phyloP scores from a whole-genome alignment of 2,888 invertebrate species.

The Agrochola circellaris region DNA sequence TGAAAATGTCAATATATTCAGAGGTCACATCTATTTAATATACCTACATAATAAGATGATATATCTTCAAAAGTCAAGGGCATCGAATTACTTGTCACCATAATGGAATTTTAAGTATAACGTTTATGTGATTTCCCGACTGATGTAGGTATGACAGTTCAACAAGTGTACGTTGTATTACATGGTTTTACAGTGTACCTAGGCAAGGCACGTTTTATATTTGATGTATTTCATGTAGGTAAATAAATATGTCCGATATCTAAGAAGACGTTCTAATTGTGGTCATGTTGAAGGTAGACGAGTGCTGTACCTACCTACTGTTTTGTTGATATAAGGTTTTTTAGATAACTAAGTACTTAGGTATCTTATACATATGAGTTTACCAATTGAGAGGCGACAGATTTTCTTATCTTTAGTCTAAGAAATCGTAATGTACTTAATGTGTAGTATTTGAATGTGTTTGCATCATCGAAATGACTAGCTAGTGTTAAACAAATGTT shows the following conservation, averaged over 20 bases:
- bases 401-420: background rate
- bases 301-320: conserved; percentile 18
- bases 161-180: background rate
- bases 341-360: conserved; percentile 8
- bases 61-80: conserved; percentile 79
- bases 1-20: conserved; percentile 80
- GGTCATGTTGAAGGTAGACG: conserved; percentile 52
- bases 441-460: background rate
- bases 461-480: conserved; percentile 1
- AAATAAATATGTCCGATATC: conserved; percentile 40
- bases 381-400: background rate
- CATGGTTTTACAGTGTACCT: background rate
- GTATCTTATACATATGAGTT: background rate
- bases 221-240: conserved; percentile 11
- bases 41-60: conserved; percentile 67
- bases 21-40: conserved; percentile 74
- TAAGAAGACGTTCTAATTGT: conserved; percentile 62
- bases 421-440: background rate
- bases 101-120: conserved; percentile 53
- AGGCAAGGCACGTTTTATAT: background rate
- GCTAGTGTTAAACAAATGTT: conserved; percentile 7
- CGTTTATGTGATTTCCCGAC: conserved; percentile 17
- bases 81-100: conserved; percentile 60
- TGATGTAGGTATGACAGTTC: background rate
- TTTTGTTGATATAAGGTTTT: conserved; percentile 8